Evolutionary conservation across 2,888 invertebrate species (phyloP), one percentile per base, ranked within the genome.

Genomic region (Sarcophaga rosellei): DNA sequence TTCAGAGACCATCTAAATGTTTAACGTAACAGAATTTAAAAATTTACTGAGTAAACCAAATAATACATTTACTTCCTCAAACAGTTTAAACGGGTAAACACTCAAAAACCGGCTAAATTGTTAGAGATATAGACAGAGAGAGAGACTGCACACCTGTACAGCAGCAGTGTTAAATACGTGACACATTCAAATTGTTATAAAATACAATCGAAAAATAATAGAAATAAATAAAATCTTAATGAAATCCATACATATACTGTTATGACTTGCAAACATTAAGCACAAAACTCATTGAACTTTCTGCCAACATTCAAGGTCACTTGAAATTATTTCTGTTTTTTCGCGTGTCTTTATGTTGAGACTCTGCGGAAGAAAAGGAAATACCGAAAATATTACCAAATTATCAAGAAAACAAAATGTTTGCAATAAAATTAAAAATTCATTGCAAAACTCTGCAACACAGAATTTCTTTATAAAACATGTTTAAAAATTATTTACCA

Each of bases 301-400:
- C 20, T 66, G 66, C 25, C 53, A 57, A n/a, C n/a, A 75, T 57
- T 66, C 76, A 76, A 66, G 76, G 76, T 10, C 76, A 76, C 20
- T 11, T 20, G 53, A 20, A 75, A 6, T 21, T 12, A 45, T 23
- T 12, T 17, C 35, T 35, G 8, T 62, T 47, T 12, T 45, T 68
- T 20, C 15, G 20, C 45, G 2, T 21, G 53, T 12, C 12, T 53
- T 53, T 53, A 12, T 53, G 15, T 53, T 47, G 53, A 53, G 53
- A 53, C 17, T 53, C 17, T 53, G 17, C 20, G 21, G 45, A 44
- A 45, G 20, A 68, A 68, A 25, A 70, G 10, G 25, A 70, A 57
- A 70, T 70, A 57, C 23, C 69, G 4, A 70, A 70, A 53, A 70
- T 57, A 35, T 65, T 45, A 4, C 4, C 44, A 61, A n/a, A 61